phyloP scores from a whole-genome alignment of 2,797 vertebrate genomes.

The Myotis daubentonii region DNA sequence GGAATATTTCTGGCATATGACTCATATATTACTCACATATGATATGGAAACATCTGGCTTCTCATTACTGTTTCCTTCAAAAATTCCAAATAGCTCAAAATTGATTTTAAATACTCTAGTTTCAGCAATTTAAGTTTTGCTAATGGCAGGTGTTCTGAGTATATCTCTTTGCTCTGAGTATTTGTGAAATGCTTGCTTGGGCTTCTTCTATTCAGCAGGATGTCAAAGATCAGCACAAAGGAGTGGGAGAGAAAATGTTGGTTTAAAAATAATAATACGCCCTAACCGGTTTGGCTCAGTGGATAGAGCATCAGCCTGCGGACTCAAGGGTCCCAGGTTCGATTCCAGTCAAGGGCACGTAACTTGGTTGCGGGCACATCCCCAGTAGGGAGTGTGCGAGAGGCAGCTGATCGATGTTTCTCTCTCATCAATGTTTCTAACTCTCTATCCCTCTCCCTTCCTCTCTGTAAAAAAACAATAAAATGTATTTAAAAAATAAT shows the following conservation, averaged over 20 bases:
- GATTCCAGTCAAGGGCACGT: too few relatives aligned
- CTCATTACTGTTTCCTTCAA: constrained; percentile 30
- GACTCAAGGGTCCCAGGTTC: too few relatives aligned
- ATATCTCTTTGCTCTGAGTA: background rate
- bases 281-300: too few relatives aligned
- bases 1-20: constrained; percentile 21
- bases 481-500: too few relatives aligned
- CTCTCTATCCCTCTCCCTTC: too few relatives aligned
- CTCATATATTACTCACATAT: background rate
- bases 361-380: too few relatives aligned
- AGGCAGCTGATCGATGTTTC: too few relatives aligned
- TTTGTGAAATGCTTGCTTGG: background rate
- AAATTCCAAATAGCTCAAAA: constrained; percentile 50
- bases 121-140: background rate
- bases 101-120: constrained; percentile 19
- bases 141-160: background rate
- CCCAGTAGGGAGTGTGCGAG: too few relatives aligned
- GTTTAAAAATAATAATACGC: background rate
- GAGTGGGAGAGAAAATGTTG: background rate
- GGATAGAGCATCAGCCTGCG: too few relatives aligned
- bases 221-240: background rate
- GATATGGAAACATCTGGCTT: constrained; percentile 52
- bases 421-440: too few relatives aligned
- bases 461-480: too few relatives aligned
- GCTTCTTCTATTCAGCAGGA: background rate